Evolutionary conservation across 2,888 invertebrate species (phyloP), one percentile per base, ranked within the genome.

Genomic region (Noctua fimbriata): DNA sequence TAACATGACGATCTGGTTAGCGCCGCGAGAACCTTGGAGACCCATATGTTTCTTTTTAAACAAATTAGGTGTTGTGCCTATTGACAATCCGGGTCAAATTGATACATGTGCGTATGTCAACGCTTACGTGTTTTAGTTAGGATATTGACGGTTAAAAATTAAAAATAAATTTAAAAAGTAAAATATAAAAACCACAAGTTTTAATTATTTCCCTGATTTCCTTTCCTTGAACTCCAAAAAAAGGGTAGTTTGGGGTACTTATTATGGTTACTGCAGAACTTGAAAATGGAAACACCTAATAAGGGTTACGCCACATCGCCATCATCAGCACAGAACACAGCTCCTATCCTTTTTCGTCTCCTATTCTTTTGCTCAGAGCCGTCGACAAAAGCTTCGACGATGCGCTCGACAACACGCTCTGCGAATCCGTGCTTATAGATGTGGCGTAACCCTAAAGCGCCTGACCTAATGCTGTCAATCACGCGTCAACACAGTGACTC

Each of bases 41-140:
- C 90, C 91, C 94, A 95, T 95, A 93, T 95, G 95, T 79, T 85
- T 78, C 92, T 92, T 95, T 95, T 93, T 93, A 93, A 93, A 95
- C 95, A 95, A 95, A 95, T 95, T 95, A 94, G 94, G 95, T 94
- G 95, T 94, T 93, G 92, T 91, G 91, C 92, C 93, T 94, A 95
- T 95, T 95, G 94, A 92, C 91, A 89, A 94, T 92, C 88, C 94
- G 91, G 95, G 94, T 94, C 94, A 92, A 92, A 93, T 92, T 93
- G 77, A 83, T 80, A 82, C 76, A 80, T 79, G 82, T 85, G 73
- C 73, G 49, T 79, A 28, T 44, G 69, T 63, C 63, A 66, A 71
- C 73, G 63, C 60, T 28, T 28, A 28, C 1, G 32, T 4, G 58
- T 87, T 78, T 78, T n/a, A n/a, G 36, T 69, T 79, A 65, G 73